Evolutionary conservation across 2,113 vertebrate genomes (phyloP).

Genomic region (Amblyopsis rosae): DNA sequence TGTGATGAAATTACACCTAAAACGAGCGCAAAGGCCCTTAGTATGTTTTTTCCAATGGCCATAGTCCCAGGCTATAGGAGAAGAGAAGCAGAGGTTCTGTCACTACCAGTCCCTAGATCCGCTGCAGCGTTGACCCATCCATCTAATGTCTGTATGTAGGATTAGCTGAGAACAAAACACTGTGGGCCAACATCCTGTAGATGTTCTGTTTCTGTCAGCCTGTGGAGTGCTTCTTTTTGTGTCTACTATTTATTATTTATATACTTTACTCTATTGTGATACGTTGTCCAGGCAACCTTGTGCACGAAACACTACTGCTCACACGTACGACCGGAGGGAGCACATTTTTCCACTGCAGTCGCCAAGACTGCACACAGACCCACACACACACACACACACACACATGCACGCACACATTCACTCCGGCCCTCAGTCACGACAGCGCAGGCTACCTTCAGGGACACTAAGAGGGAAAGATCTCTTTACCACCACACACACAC

Average conservation of each 20-base stretch:
- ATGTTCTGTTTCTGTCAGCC: slow-evolving; percentile 46
- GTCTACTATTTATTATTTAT: slow-evolving; percentile 69
- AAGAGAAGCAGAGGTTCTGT: slow-evolving; percentile 27
- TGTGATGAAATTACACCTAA: too few relatives aligned
- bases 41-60: slow-evolving; percentile 4
- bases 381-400: background rate
- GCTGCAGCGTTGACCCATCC: slow-evolving; percentile 26
- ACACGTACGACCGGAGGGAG: slow-evolving; percentile 53
- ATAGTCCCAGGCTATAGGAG: background rate
- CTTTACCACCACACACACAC: slow-evolving; percentile 14
- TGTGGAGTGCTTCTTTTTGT: slow-evolving; percentile 58
- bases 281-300: slow-evolving; percentile 61
- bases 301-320: slow-evolving; percentile 46
- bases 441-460: slow-evolving; percentile 40
- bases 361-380: slow-evolving; percentile 34
- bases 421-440: slow-evolving; percentile 52
- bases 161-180: slow-evolving; percentile 49
- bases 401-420: slow-evolving; percentile 4
- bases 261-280: slow-evolving; percentile 63
- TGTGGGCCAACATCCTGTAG: slow-evolving; percentile 42
- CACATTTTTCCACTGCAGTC: slow-evolving; percentile 62
- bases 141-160: slow-evolving; percentile 35
- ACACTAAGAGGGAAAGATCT: slow-evolving; percentile 26
- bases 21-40: background rate
- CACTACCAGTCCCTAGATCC: slow-evolving; percentile 10